Percentiles rank a stretch among this genome's conserved stretches.
phyloP scores from a whole-genome alignment of 2,888 invertebrate genomes.

The Heliconius charithonia region DNA sequence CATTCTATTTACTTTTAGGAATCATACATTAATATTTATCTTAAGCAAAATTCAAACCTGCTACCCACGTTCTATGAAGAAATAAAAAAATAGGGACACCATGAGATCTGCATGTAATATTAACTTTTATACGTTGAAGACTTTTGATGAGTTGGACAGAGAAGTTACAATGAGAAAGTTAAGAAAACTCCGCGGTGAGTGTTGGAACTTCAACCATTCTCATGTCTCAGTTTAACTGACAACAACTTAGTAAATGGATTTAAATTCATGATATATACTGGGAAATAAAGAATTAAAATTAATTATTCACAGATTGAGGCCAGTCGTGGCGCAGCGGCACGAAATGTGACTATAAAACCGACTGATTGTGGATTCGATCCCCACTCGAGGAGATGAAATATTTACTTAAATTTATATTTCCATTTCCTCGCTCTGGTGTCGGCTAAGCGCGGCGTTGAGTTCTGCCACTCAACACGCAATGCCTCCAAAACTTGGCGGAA shows the following conservation, averaged over 20 bases:
- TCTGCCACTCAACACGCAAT: too few relatives aligned
- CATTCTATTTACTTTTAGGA: too few relatives aligned
- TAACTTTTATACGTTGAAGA: slow-evolving; percentile 19
- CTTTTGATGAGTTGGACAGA: slow-evolving; percentile 24
- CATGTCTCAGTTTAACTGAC: slow-evolving; percentile 18
- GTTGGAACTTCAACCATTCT: slow-evolving; percentile 2
- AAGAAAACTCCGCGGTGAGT: slow-evolving; percentile 15
- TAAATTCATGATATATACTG: background rate
- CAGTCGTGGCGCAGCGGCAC: too few relatives aligned
- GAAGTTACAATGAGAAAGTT: slow-evolving; percentile 32
- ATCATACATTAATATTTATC: background rate
- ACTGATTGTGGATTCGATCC: too few relatives aligned
- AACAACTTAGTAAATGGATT: background rate
- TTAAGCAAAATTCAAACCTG: background rate
- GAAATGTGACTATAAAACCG: too few relatives aligned
- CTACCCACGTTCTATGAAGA: background rate
- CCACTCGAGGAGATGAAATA: too few relatives aligned
- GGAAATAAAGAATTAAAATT: background rate
- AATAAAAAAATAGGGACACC: background rate
- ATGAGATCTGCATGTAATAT: slow-evolving; percentile 12
- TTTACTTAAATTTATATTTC: too few relatives aligned
- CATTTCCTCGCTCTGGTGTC: too few relatives aligned
- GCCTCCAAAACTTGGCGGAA: too few relatives aligned
- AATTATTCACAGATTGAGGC: too few relatives aligned
- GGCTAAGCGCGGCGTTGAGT: too few relatives aligned